Percentiles rank a stretch among this genome's conserved stretches.
phyloP scores from a whole-genome alignment of 2,797 vertebrate species.

The Hippoglossus hippoglossus region DNA sequence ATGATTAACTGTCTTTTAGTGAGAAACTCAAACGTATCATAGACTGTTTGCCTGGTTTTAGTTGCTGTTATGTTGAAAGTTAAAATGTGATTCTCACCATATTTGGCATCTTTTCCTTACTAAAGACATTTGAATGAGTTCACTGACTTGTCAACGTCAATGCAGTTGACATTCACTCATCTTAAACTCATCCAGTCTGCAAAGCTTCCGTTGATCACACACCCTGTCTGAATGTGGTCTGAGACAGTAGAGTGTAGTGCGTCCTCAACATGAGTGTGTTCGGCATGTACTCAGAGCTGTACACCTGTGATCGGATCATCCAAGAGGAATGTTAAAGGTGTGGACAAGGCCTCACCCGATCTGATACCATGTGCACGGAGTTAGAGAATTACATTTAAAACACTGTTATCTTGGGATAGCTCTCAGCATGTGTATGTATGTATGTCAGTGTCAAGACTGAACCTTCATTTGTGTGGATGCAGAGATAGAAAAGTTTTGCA shows the following conservation, averaged over 20 bases:
- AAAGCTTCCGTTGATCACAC: too few relatives aligned
- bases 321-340: too few relatives aligned
- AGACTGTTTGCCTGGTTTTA: slow-evolving; percentile 5
- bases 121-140: slow-evolving; percentile 34
- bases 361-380: slow-evolving; percentile 3
- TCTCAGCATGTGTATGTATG: not conserved
- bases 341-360: not conserved
- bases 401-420: slow-evolving; percentile 23
- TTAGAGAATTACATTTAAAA: slow-evolving; percentile 38
- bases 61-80: slow-evolving; percentile 12
- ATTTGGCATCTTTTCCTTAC: slow-evolving; percentile 15
- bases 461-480: slow-evolving; percentile 23
- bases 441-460: slow-evolving; percentile 13
- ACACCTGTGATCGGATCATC: too few relatives aligned
- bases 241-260: too few relatives aligned
- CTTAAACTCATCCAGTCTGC: too few relatives aligned
- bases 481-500: slow-evolving; percentile 12
- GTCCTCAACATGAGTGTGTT: too few relatives aligned
- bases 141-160: slow-evolving; percentile 10
- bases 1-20: not conserved
- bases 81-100: slow-evolving; percentile 22
- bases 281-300: too few relatives aligned
- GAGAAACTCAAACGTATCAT: not conserved
- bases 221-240: too few relatives aligned
- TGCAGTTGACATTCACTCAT: not conserved